Evolutionary conservation across 2,113 vertebrate species (phyloP).

Genomic region (Galemys pyrenaicus): DNA sequence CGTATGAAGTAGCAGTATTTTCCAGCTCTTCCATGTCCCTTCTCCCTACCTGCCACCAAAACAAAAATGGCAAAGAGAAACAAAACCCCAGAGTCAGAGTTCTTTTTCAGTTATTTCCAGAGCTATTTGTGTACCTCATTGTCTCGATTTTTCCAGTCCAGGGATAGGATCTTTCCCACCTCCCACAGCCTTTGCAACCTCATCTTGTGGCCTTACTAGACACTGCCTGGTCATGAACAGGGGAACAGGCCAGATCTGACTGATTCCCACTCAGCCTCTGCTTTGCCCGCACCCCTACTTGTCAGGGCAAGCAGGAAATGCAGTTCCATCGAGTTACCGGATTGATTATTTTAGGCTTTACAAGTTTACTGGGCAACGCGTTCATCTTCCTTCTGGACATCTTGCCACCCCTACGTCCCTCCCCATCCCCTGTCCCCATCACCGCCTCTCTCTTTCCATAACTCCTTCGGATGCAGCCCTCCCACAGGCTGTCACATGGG

Average conservation of each 20-base stretch:
- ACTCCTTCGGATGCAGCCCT: neutral
- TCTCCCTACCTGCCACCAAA: conserved; percentile 39
- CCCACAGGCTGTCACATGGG: neutral
- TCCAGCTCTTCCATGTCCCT: conserved; percentile 40
- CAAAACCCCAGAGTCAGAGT: conserved; percentile 28
- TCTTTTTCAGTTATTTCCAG: conserved; percentile 52
- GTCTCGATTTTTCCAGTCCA: conserved; percentile 43
- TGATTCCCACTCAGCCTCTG: neutral
- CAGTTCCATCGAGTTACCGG: conserved; percentile 24
- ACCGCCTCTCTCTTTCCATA: neutral
- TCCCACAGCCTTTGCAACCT: conserved; percentile 31
- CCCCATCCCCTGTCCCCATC: neutral
- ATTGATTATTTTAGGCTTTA: conserved; percentile 42
- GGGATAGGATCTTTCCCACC: neutral
- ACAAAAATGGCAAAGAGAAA: neutral
- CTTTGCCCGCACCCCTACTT: neutral
- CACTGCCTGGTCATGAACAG: neutral
- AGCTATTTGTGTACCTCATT: conserved; percentile 58
- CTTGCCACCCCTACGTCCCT: neutral
- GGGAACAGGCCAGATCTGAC: neutral
- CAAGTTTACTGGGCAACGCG: conserved; percentile 48
- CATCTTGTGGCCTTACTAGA: conserved; percentile 69
- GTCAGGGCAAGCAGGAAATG: conserved; percentile 27
- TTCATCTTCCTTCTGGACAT: conserved; percentile 13
- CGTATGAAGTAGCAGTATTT: conserved; percentile 58